Evolutionary conservation across 2,113 vertebrate species (phyloP).

Genomic region (Dunckerocampus dactyliophorus): DNA sequence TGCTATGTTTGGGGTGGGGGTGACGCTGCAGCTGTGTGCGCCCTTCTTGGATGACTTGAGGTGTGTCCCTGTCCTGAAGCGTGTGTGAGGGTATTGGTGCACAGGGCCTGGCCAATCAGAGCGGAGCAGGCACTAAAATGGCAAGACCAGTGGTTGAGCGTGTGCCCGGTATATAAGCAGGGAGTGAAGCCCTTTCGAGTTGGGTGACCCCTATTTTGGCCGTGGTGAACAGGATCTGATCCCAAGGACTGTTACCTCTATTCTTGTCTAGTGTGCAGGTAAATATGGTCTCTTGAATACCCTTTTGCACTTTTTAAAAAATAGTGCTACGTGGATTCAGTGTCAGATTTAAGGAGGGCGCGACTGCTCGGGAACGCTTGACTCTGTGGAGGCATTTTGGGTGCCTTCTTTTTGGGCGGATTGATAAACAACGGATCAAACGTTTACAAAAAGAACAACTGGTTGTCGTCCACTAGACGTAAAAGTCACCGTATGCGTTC

Average conservation of each 20-base stretch:
- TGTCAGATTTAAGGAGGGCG: neutral
- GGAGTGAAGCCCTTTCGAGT: constrained; percentile 32
- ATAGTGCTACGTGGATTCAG: neutral
- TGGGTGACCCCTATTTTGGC: constrained; percentile 78
- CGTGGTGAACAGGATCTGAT: constrained; percentile 79
- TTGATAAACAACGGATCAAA: no score
- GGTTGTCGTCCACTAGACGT: no score
- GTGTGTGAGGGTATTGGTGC: constrained; percentile 51
- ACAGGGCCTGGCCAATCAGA: constrained; percentile 63
- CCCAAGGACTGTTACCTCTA: constrained; percentile 77
- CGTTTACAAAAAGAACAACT: no score
- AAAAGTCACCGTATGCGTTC: no score
- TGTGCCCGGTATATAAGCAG: constrained; percentile 68
- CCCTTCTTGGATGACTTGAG: constrained; percentile 59
- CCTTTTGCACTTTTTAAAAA: neutral
- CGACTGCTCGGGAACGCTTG: no score
- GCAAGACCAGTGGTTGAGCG: constrained; percentile 57
- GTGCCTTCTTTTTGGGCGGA: neutral
- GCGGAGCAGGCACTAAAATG: constrained; percentile 64
- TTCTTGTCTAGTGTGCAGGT: constrained; percentile 75
- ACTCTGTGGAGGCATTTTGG: no score
- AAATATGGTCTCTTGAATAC: constrained; percentile 35
- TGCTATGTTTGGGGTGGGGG: constrained; percentile 63
- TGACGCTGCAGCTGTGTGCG: constrained; percentile 56
- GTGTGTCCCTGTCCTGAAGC: constrained; percentile 67